phyloP scores from a whole-genome alignment of 2,888 invertebrate genomes.

The Strigamia maritima region DNA sequence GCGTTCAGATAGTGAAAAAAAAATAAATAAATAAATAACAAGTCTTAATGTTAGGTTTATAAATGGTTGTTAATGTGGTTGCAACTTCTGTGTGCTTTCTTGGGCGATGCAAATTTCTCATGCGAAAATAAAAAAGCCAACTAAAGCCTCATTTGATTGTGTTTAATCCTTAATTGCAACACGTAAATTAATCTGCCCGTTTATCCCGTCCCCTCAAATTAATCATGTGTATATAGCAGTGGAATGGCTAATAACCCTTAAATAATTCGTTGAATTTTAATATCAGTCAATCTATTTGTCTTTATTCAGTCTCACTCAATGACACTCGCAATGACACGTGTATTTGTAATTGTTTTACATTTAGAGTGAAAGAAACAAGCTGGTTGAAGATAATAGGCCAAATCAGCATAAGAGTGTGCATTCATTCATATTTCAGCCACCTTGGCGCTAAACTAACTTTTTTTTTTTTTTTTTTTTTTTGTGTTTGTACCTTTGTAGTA shows the following conservation, averaged over 20 bases:
- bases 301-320: background rate
- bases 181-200: background rate
- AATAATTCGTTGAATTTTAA: too few relatives aligned
- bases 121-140: background rate
- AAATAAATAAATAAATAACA: too few relatives aligned
- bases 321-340: background rate
- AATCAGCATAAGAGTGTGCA: background rate
- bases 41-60: too few relatives aligned
- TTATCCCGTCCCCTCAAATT: constrained; percentile 1
- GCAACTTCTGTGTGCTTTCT: background rate
- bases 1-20: too few relatives aligned
- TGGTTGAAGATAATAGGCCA: background rate
- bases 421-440: background rate
- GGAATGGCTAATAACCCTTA: too few relatives aligned
- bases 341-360: background rate
- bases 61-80: background rate
- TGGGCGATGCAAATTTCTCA: background rate
- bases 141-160: background rate
- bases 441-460: background rate
- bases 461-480: background rate
- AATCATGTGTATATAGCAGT: background rate
- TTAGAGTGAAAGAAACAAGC: background rate
- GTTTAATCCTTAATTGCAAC: constrained; percentile 1
- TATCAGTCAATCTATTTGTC: background rate
- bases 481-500: too few relatives aligned